phyloP scores from a whole-genome alignment of 2,888 invertebrate species.

The Limnephilus marmoratus region DNA sequence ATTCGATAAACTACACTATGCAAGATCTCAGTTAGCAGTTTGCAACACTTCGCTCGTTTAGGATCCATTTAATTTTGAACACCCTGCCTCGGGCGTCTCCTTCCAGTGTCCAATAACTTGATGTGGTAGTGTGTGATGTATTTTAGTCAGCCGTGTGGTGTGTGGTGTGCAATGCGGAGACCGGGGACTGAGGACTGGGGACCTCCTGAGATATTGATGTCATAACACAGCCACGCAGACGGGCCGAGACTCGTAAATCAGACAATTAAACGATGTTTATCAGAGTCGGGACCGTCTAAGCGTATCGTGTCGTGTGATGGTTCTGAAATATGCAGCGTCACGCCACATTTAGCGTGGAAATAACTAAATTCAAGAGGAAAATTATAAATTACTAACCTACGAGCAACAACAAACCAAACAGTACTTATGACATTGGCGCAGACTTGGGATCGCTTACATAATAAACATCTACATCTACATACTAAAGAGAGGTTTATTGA shows the following conservation, averaged over 20 bases:
- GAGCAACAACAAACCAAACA: background rate
- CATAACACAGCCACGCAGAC: conserved; percentile 23
- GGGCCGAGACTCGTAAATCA: conserved; percentile 28
- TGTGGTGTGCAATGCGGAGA: background rate
- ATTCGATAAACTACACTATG: background rate
- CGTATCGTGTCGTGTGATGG: conserved; percentile 14
- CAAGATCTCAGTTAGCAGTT: background rate
- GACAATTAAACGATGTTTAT: conserved; percentile 43
- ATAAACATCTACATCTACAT: background rate
- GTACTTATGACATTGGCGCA: background rate
- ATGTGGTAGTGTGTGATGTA: background rate
- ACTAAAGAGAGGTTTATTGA: background rate
- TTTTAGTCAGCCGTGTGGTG: background rate
- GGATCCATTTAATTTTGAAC: background rate
- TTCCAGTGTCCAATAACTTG: background rate
- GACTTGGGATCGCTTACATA: background rate
- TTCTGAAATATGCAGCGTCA: conserved; percentile 6
- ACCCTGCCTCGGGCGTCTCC: conserved; percentile 8
- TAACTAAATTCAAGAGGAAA: background rate
- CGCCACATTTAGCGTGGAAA: conserved; percentile 3
- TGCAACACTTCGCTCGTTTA: background rate
- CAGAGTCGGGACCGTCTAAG: background rate
- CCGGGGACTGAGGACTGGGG: background rate
- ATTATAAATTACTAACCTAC: background rate
- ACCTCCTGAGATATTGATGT: conserved; percentile 37